phyloP scores from a whole-genome alignment of 2,113 vertebrate genomes.

The Butorides virescens region DNA sequence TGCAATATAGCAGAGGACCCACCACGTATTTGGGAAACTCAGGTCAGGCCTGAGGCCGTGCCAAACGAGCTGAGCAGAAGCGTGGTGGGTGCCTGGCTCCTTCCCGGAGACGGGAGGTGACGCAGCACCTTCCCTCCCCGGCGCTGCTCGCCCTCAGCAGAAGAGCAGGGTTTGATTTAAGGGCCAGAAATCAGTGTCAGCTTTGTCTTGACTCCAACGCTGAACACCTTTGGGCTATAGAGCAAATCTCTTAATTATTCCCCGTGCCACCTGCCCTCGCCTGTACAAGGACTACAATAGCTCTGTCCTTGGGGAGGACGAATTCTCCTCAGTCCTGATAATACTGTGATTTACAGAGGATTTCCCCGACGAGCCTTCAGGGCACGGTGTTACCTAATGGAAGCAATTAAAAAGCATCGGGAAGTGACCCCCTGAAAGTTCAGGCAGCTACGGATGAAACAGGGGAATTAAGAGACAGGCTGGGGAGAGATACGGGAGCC shows the following conservation, averaged over 20 bases:
- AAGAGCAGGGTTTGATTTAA: not conserved
- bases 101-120: not conserved
- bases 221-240: slow-evolving; percentile 7
- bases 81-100: not conserved
- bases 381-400: not conserved
- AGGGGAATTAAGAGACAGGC: not conserved
- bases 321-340: slow-evolving; percentile 25
- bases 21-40: not conserved
- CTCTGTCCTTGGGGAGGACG: slow-evolving; percentile 3
- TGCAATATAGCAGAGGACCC: not conserved
- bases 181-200: slow-evolving; percentile 22
- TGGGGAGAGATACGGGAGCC: rapidly evolving
- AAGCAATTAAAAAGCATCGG: slow-evolving; percentile 35
- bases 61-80: not conserved
- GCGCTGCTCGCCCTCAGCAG: not conserved
- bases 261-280: not conserved
- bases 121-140: not conserved
- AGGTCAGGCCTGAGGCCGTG: not conserved
- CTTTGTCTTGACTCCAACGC: not conserved
- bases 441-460: not conserved
- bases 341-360: slow-evolving; percentile 7
- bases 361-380: not conserved
- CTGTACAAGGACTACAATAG: not conserved
- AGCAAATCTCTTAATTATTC: slow-evolving; percentile 52
- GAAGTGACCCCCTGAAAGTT: slow-evolving; percentile 19